Conservation (phyloP, 1,140 invertebrate genomes). For the Anadara kagoshimensis region DNA sequence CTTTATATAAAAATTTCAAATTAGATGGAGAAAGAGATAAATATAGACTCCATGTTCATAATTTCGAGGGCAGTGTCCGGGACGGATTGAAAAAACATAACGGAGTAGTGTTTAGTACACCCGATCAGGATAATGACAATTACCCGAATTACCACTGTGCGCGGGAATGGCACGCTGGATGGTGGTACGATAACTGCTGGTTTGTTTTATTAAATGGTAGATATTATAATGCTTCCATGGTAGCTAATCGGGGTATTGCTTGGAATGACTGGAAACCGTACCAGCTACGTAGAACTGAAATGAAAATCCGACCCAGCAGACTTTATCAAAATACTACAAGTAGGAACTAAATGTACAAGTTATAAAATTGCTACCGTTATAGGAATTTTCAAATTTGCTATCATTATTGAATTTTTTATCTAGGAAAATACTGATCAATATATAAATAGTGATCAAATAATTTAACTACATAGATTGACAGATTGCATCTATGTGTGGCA, state of each 20-base stretch:
- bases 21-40: constrained; percentile 82
- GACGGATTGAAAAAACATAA: constrained; percentile 83
- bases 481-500: no score
- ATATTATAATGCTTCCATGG: constrained; percentile 82
- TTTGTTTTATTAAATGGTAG: constrained; percentile 94
- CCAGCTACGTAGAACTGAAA: constrained; percentile 87
- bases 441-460: no score
- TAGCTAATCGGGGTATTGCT: constrained; percentile 89
- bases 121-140: constrained; percentile 83
- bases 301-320: constrained; percentile 81
- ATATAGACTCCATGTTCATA: constrained; percentile 80
- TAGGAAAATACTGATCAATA: no score
- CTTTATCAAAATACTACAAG: constrained; percentile 17
- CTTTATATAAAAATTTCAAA: constrained; percentile 82
- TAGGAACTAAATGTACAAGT: constrained; percentile 1
- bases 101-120: constrained; percentile 82
- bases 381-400: no score
- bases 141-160: constrained; percentile 83
- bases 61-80: constrained; percentile 73
- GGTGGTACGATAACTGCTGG: constrained; percentile 86
- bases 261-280: constrained; percentile 89
- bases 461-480: no score
- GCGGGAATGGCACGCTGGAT: constrained; percentile 75
- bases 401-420: no score
- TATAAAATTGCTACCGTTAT: background rate